Conservation (phyloP, 1,140 invertebrate species). For the Drosophila guanche region DNA sequence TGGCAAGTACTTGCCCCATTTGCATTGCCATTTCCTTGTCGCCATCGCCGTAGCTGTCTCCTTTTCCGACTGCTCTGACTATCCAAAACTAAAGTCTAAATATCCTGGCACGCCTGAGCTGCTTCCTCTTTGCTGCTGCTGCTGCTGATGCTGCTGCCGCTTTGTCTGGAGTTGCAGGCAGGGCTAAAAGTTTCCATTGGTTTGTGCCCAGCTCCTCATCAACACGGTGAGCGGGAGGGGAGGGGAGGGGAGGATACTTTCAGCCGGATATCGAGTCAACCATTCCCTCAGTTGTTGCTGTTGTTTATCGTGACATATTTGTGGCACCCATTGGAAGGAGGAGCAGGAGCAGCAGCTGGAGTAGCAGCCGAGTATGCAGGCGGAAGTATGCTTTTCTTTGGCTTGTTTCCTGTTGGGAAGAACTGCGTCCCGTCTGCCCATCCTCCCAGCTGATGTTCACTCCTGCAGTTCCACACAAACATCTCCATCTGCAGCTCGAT, state of each 20-base stretch:
- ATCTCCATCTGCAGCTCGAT: conserved; percentile 51
- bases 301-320: conserved; percentile 74
- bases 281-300: conserved; percentile 40
- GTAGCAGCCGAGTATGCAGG: conserved; percentile 32
- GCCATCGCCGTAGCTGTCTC: background rate
- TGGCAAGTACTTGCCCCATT: no score
- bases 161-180: conserved; percentile 19
- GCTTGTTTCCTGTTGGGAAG: conserved; percentile 62
- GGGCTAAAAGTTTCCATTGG: conserved; percentile 53
- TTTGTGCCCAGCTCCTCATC: conserved; percentile 31
- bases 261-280: conserved; percentile 67
- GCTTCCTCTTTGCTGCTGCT: conserved; percentile 24
- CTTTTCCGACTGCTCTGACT: conserved; percentile 1
- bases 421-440: background rate
- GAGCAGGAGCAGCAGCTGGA: conserved; percentile 1
- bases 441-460: conserved; percentile 13
- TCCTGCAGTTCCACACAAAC: conserved; percentile 38
- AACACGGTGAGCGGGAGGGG: conserved; percentile 9
- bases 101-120: conserved; percentile 61
- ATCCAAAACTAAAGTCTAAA: conserved; percentile 60
- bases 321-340: conserved; percentile 20
- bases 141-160: conserved; percentile 4
- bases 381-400: conserved; percentile 71
- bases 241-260: background rate
- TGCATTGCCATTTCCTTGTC: no score